phyloP scores from a whole-genome alignment of 2,113 vertebrate species.

The Felis catus region DNA sequence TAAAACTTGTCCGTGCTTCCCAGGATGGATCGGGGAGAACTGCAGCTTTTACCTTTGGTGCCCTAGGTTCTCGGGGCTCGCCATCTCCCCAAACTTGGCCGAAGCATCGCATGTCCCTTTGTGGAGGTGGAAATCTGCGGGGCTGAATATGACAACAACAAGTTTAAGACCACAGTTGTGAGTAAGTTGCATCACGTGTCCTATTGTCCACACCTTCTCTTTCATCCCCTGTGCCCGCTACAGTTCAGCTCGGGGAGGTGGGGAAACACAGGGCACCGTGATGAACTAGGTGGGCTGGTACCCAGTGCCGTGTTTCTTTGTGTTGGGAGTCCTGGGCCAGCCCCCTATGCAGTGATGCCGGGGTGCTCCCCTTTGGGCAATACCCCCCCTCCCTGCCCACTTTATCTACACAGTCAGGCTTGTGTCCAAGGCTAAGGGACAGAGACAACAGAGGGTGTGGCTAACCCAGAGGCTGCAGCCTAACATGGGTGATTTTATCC shows the following conservation, averaged over 20 bases:
- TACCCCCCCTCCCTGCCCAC: not conserved
- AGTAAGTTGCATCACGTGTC: slow-evolving; percentile 82
- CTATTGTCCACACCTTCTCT: fast-evolving
- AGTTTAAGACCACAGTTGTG: slow-evolving; percentile 94
- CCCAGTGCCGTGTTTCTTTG: not conserved
- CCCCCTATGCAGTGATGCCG: fast-evolving
- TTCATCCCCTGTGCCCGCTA: fast-evolving
- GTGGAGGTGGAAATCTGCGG: slow-evolving; percentile 97
- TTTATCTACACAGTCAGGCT: not conserved
- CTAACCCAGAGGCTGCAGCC: not conserved
- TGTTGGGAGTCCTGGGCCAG: not conserved
- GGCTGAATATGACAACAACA: slow-evolving; percentile 90
- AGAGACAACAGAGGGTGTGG: not conserved
- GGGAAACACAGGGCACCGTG: not conserved
- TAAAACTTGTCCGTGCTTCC: not conserved
- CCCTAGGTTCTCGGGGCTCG: slow-evolving; percentile 94
- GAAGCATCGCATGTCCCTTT: slow-evolving; percentile 96
- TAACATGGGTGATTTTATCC: not conserved
- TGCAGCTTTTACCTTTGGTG: not conserved
- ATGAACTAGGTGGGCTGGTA: too few relatives aligned
- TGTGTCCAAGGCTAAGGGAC: not conserved
- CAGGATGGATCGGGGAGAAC: not conserved
- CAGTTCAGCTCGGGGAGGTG: not conserved
- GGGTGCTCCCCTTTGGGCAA: not conserved
- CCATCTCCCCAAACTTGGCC: slow-evolving; percentile 94